phyloP scores from a whole-genome alignment of 2,888 invertebrate species.

The Eupithecia insigniata region DNA sequence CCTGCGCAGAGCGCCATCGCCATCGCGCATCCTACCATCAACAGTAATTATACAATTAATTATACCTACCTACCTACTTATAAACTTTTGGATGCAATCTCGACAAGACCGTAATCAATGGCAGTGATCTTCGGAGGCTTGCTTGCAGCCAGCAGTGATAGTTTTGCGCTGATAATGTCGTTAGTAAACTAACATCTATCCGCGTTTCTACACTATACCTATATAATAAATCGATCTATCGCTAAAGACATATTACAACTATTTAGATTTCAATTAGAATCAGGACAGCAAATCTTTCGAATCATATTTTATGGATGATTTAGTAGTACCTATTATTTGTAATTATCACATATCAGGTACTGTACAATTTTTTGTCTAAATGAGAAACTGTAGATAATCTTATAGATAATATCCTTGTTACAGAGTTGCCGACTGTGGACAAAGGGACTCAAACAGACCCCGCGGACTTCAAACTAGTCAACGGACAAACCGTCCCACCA shows the following conservation, averaged over 20 bases:
- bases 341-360: neutral
- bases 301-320: neutral
- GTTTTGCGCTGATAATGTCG: neutral
- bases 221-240: too few relatives aligned
- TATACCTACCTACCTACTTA: neutral
- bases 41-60: slow-evolving; percentile 57
- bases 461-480: slow-evolving; percentile 65
- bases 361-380: neutral
- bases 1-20: slow-evolving; percentile 53
- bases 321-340: neutral
- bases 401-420: slow-evolving; percentile 34
- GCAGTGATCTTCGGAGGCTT: neutral
- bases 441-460: slow-evolving; percentile 76
- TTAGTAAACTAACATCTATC: neutral
- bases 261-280: neutral
- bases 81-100: neutral
- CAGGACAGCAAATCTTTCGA: neutral
- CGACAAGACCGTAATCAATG: neutral
- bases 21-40: slow-evolving; percentile 64
- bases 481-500: slow-evolving; percentile 63
- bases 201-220: too few relatives aligned
- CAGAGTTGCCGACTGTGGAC: slow-evolving; percentile 65
- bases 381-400: neutral
- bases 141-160: neutral
- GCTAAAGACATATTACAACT: too few relatives aligned